A percentile compares a stretch with the other conserved stretches of the same genome.
Conservation (phyloP, 2,113 vertebrate genomes). For the Ophthalmolycus amberensis region DNA sequence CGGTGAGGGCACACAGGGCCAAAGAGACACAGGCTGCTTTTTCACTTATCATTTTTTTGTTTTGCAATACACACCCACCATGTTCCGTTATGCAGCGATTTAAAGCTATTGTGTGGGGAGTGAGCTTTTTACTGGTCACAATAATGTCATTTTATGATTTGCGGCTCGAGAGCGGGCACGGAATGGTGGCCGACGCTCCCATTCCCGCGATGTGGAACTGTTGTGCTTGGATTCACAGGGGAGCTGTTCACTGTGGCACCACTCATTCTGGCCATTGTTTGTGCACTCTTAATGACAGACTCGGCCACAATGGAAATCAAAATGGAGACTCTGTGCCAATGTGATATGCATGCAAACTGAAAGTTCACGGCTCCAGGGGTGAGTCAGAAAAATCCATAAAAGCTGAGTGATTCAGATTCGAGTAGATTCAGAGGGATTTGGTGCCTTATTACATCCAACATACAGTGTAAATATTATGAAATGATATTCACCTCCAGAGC, state of each 20-base stretch:
- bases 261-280: constrained; percentile 82
- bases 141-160: constrained; percentile 77
- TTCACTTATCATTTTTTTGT: constrained; percentile 56
- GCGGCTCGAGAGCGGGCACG: constrained; percentile 40
- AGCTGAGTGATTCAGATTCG: not conserved
- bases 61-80: constrained; percentile 46
- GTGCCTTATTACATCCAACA: constrained; percentile 7
- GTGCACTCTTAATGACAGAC: constrained; percentile 78
- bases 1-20: constrained; percentile 45
- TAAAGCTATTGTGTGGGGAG: constrained; percentile 72
- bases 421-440: constrained; percentile 19
- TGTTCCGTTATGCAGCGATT: constrained; percentile 54
- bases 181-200: constrained; percentile 28
- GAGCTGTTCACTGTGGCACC: constrained; percentile 79
- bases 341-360: constrained; percentile 58
- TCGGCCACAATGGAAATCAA: constrained; percentile 76
- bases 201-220: constrained; percentile 68
- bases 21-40: constrained; percentile 55
- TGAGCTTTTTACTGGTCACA: constrained; percentile 65
- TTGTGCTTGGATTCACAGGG: constrained; percentile 78
- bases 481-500: not conserved
- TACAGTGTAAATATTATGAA: constrained; percentile 14
- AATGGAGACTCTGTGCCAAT: constrained; percentile 69
- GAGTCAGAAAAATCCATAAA: constrained; percentile 16
- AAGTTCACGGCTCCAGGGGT: constrained; percentile 67